Percentiles rank a stretch among this genome's conserved stretches.
These are phyloP conservation scores for Caenorhabditis latens DNA, from an alignment of 1,140 invertebrate genomes.

Conservation along the genomic window DNA sequence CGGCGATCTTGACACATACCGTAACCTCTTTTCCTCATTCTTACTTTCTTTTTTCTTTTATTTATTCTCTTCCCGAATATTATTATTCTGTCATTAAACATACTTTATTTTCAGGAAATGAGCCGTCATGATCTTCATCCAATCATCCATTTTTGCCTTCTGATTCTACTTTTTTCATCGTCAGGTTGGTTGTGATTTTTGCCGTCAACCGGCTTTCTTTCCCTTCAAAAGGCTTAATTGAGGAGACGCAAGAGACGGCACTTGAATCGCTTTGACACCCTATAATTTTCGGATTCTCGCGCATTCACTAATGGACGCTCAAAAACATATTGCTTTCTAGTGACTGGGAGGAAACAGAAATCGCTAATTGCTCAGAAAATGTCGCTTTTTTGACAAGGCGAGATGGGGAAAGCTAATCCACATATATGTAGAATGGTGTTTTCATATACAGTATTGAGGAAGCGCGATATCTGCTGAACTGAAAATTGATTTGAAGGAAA, in stretches of 20 bases:
- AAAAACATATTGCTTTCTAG: conserved; percentile 45
- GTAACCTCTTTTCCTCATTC: not conserved
- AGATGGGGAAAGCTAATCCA: not conserved
- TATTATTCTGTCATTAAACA: no score
- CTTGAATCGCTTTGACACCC: conserved; percentile 41
- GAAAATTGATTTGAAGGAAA: not conserved
- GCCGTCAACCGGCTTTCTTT: conserved; percentile 31
- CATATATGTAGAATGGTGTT: no score
- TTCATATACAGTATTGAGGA: no score
- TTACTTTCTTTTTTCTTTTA: not conserved
- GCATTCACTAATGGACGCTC: conserved; percentile 43
- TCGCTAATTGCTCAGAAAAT: conserved; percentile 17
- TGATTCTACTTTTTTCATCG: not conserved
- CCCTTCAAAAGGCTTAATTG: conserved; percentile 31
- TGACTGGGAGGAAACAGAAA: not conserved
- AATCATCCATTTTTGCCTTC: not conserved
- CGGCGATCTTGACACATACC: conserved; percentile 28
- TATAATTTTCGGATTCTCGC: conserved; percentile 56
- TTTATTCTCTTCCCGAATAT: not conserved
- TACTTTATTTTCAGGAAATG: not conserved
- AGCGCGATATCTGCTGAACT: no score
- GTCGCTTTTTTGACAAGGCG: not conserved
- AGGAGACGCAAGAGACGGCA: not conserved
- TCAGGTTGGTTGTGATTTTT: conserved; percentile 35
- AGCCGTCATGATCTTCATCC: not conserved